These are phyloP conservation scores for Drosophila fulvimacula DNA, from an alignment of 2,888 invertebrate species.

Conservation along the genomic window DNA sequence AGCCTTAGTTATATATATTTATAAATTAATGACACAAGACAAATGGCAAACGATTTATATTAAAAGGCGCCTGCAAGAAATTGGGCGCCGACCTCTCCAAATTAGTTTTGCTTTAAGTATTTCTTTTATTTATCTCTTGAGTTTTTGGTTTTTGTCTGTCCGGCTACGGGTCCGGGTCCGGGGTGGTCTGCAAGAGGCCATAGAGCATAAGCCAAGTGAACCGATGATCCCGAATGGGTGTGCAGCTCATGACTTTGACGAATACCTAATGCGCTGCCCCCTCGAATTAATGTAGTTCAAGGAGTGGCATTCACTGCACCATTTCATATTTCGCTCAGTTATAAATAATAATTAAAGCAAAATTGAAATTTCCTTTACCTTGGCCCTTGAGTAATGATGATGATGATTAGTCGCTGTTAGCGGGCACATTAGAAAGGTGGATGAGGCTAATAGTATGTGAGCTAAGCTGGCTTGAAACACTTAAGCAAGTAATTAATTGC, in stretches of 20 bases:
- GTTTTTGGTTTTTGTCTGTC: constrained; percentile 11
- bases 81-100: constrained; percentile 59
- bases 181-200: constrained; percentile 46
- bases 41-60: constrained; percentile 74
- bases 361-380: constrained; percentile 36
- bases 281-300: constrained; percentile 28
- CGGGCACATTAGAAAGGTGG: constrained; percentile 9
- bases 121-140: constrained; percentile 6
- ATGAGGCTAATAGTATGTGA: constrained; percentile 9
- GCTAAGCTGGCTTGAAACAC: not conserved
- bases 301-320: constrained; percentile 37
- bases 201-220: constrained; percentile 35
- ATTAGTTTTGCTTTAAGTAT: constrained; percentile 46
- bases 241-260: constrained; percentile 51
- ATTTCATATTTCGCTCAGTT: constrained; percentile 23
- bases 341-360: constrained; percentile 43
- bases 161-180: constrained; percentile 13
- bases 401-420: constrained; percentile 22
- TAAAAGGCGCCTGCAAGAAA: constrained; percentile 62
- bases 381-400: constrained; percentile 42
- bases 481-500: not conserved
- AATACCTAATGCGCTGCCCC: constrained; percentile 40
- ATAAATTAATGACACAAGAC: constrained; percentile 74
- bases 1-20: constrained; percentile 64
- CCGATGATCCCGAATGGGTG: constrained; percentile 45